Conservation (phyloP, 1,140 invertebrate species). For the Tetragonula clypearis region DNA sequence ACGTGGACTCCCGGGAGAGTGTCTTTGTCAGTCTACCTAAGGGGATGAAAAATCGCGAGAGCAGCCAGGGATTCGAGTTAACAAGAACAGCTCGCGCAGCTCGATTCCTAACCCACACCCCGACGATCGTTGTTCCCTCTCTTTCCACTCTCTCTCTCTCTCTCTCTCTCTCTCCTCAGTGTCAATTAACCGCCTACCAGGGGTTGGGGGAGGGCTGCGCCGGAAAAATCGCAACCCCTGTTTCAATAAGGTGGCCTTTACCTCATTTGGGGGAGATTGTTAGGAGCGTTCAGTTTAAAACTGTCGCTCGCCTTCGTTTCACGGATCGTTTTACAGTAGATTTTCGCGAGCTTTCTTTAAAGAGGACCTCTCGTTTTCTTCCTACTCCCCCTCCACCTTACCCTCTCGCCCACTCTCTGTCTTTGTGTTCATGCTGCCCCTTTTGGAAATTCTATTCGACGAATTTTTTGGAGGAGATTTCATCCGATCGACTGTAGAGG, state of each 20-base stretch:
- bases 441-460: background rate
- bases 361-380: background rate
- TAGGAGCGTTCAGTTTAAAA: constrained; percentile 79
- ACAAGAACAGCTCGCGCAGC: constrained; percentile 77
- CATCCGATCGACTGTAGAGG: background rate
- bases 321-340: constrained; percentile 78
- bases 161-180: constrained; percentile 60
- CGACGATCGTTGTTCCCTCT: constrained; percentile 21
- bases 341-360: constrained; percentile 71
- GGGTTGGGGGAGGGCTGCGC: constrained; percentile 50
- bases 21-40: constrained; percentile 72
- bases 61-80: constrained; percentile 79
- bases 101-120: constrained; percentile 60
- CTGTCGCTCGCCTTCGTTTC: constrained; percentile 71
- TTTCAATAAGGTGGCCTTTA: constrained; percentile 82
- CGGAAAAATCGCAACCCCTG: constrained; percentile 82
- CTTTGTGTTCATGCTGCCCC: too few relatives aligned
- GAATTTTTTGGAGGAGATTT: background rate
- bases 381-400: too few relatives aligned
- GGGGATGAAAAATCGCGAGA: constrained; percentile 80
- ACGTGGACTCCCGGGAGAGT: constrained; percentile 56
- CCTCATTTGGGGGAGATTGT: constrained; percentile 81
- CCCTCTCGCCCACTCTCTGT: background rate
- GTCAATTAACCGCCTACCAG: constrained; percentile 81
- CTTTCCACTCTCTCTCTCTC: constrained; percentile 62